These are phyloP conservation scores for Cheilosia scutellata DNA, from an alignment of 2,888 invertebrate species.

Conservation along the genomic window DNA sequence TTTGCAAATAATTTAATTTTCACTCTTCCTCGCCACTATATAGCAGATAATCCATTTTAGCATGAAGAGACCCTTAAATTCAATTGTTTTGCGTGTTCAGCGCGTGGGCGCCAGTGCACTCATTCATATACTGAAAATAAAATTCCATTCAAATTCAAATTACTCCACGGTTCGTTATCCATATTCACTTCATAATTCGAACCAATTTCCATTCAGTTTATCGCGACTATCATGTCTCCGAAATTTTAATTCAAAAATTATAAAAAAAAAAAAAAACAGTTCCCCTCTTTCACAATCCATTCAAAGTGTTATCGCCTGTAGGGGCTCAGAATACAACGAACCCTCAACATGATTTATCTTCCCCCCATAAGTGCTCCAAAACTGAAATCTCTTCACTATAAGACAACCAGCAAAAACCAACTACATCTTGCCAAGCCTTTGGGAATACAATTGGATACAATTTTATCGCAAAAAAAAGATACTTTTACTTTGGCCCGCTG, in stretches of 20 bases:
- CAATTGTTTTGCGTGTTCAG: neutral
- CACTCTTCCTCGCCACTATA: too few species aligned
- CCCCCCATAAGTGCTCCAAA: constrained; percentile 40
- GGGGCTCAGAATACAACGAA: constrained; percentile 47
- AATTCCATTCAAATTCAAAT: constrained; percentile 17
- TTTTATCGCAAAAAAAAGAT: constrained; percentile 12
- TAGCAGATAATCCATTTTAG: neutral
- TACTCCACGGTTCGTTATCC: constrained; percentile 14
- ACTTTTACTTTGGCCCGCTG: constrained; percentile 44
- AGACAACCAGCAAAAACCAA: neutral
- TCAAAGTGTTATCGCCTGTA: constrained; percentile 35
- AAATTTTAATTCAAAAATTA: constrained; percentile 32
- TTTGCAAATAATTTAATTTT: too few species aligned
- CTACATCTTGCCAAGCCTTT: constrained; percentile 50
- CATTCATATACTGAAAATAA: neutral
- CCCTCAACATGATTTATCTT: constrained; percentile 63
- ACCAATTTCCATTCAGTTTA: constrained; percentile 46
- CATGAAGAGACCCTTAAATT: neutral
- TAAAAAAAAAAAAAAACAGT: constrained; percentile 1
- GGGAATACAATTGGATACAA: constrained; percentile 34
- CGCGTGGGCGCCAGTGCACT: constrained; percentile 12
- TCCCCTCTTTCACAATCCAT: constrained; percentile 38
- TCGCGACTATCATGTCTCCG: constrained; percentile 40
- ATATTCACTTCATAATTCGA: constrained; percentile 17
- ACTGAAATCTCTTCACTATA: constrained; percentile 25